These are phyloP conservation scores for Chrysomallon squamiferum DNA, from an alignment of 1,140 invertebrate genomes.

Conservation along the genomic window DNA sequence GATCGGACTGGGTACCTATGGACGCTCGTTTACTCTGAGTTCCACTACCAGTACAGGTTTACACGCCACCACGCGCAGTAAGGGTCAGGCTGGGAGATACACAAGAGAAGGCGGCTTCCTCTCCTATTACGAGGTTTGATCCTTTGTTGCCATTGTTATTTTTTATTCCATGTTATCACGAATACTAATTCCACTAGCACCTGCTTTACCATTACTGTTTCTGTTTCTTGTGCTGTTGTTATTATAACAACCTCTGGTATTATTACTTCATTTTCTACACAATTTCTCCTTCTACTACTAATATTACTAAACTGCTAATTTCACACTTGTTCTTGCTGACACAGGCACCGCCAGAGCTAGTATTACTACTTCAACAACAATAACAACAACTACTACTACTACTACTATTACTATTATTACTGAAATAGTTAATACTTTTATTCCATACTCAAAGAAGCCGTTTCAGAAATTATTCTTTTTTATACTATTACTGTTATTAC, in stretches of 20 bases:
- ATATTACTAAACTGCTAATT: background rate
- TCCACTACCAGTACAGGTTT: conserved; percentile 12
- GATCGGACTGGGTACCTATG: conserved; percentile 83
- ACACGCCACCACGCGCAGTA: conserved; percentile 26
- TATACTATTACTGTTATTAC: too few relatives aligned
- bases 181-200: background rate
- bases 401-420: too few relatives aligned
- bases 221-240: too few relatives aligned
- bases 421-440: too few relatives aligned
- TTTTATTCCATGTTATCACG: background rate
- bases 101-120: conserved; percentile 65
- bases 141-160: too few relatives aligned
- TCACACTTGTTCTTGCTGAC: background rate
- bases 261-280: too few relatives aligned
- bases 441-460: too few relatives aligned
- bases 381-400: too few relatives aligned
- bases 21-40: conserved; percentile 40
- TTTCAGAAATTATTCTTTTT: too few relatives aligned
- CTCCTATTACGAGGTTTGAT: conserved; percentile 49
- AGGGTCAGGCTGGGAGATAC: conserved; percentile 65
- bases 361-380: too few relatives aligned
- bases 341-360: too few relatives aligned
- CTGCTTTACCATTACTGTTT: background rate
- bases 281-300: background rate
- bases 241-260: background rate